These are phyloP conservation scores for Pyrochroa serraticornis DNA, from an alignment of 2,888 invertebrate species.

Conservation along the genomic window DNA sequence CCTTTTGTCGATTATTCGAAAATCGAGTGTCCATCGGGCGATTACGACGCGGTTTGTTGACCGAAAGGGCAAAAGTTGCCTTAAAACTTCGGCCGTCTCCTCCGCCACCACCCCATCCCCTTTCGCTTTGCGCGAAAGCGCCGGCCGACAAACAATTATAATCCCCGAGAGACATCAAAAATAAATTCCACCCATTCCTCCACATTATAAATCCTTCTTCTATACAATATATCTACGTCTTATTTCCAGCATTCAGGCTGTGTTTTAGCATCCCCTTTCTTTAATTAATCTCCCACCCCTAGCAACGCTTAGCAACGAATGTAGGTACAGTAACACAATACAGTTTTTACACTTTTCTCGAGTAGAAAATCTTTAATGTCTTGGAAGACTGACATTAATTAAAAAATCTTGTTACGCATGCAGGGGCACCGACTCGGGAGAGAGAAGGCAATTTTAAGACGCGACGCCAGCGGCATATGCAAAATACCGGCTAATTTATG, in stretches of 20 bases:
- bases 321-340: conserved; percentile 57
- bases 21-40: too few species aligned
- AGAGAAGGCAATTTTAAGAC: conserved; percentile 50
- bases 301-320: conserved; percentile 58
- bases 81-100: not conserved
- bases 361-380: conserved; percentile 52
- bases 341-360: conserved; percentile 56
- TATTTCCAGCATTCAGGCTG: conserved; percentile 56
- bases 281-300: conserved; percentile 59
- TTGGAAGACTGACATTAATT: conserved; percentile 58
- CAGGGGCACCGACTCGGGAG: conserved; percentile 39
- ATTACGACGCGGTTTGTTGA: not conserved
- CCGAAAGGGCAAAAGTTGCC: not conserved
- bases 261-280: conserved; percentile 59
- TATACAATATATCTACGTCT: conserved; percentile 59
- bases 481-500: conserved; percentile 49
- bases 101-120: not conserved
- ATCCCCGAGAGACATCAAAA: conserved; percentile 52
- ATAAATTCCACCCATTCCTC: conserved; percentile 54
- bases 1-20: not conserved
- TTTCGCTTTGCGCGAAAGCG: not conserved
- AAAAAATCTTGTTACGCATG: conserved; percentile 59
- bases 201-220: conserved; percentile 59
- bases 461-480: conserved; percentile 48
- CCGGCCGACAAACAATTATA: conserved; percentile 47